Percentiles rank a stretch among this genome's conserved stretches.
Conservation (phyloP, 1,140 invertebrate genomes). For the Carposina sasakii region DNA sequence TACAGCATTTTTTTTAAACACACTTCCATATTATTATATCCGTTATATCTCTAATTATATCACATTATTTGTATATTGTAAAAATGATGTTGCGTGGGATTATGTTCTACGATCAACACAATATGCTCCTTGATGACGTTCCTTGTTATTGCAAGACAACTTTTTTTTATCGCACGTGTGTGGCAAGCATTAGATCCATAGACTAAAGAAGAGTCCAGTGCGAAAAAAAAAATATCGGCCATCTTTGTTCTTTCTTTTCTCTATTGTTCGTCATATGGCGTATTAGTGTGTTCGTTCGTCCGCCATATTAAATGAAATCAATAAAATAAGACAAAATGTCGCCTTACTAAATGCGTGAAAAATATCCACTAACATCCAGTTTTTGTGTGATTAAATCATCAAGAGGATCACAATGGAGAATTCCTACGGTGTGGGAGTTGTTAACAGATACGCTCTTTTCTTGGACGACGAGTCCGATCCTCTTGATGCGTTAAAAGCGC, state of each 20-base stretch:
- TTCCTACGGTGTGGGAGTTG: constrained; percentile 92
- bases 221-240: constrained; percentile 38
- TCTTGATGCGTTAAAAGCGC: constrained; percentile 87
- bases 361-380: constrained; percentile 71
- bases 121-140: too few species aligned
- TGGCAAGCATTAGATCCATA: constrained; percentile 15
- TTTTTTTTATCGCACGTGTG: constrained; percentile 8
- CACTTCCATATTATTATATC: too few species aligned
- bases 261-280: constrained; percentile 72
- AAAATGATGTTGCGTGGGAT: too few species aligned
- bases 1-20: too few species aligned
- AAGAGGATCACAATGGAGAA: constrained; percentile 85
- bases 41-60: too few species aligned
- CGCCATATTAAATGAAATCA: constrained; percentile 74
- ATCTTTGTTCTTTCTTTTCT: constrained; percentile 64
- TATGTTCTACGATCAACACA: too few species aligned
- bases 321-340: constrained; percentile 73
- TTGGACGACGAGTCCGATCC: constrained; percentile 91
- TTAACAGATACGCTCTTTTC: constrained; percentile 94
- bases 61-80: too few species aligned
- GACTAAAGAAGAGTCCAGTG: constrained; percentile 11
- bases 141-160: constrained; percentile 16
- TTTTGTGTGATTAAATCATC: constrained; percentile 69
- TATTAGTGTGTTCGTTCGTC: constrained; percentile 65
- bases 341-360: constrained; percentile 64